phyloP scores from a whole-genome alignment of 2,797 vertebrate species.

The Staurois parvus region DNA sequence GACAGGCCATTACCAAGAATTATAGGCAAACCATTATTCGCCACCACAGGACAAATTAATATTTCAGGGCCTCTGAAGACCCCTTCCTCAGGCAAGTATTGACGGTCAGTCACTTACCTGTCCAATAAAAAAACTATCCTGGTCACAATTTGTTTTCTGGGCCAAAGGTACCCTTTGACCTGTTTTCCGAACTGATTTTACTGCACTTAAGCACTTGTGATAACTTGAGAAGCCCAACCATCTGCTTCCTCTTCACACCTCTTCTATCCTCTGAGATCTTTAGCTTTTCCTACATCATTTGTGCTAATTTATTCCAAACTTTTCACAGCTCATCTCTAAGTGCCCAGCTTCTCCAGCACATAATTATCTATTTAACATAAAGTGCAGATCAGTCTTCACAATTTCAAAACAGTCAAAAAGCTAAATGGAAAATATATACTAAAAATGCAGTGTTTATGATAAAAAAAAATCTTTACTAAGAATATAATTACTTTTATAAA shows the following conservation, averaged over 20 bases:
- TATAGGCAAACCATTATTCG: no score
- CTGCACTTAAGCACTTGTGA: not conserved
- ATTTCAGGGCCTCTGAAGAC: no score
- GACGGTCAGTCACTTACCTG: no score
- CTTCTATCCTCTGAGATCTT: not conserved
- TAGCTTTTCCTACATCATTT: slow-evolving; percentile 8
- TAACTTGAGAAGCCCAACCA: not conserved
- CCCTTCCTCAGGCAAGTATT: no score
- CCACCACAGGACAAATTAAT: no score
- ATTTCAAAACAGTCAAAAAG: not conserved
- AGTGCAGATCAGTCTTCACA: slow-evolving; percentile 9
- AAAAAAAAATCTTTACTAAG: slow-evolving; percentile 4
- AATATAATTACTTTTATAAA: not conserved
- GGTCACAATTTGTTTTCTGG: not conserved
- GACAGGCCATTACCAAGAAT: no score
- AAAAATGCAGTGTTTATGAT: not conserved
- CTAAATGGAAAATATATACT: not conserved
- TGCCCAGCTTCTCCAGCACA: not conserved
- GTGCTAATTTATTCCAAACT: slow-evolving; percentile 49
- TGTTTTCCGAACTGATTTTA: not conserved
- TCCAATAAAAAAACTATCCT: no score
- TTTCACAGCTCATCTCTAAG: slow-evolving; percentile 29
- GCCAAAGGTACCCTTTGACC: not conserved
- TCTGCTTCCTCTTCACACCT: slow-evolving; percentile 16
- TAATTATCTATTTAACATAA: slow-evolving; percentile 24